Percentiles rank a stretch among this genome's conserved stretches.
Conservation (phyloP, 35 echinoderm and acorn worm species). For the Strongylocentrotus purpuratus region DNA sequence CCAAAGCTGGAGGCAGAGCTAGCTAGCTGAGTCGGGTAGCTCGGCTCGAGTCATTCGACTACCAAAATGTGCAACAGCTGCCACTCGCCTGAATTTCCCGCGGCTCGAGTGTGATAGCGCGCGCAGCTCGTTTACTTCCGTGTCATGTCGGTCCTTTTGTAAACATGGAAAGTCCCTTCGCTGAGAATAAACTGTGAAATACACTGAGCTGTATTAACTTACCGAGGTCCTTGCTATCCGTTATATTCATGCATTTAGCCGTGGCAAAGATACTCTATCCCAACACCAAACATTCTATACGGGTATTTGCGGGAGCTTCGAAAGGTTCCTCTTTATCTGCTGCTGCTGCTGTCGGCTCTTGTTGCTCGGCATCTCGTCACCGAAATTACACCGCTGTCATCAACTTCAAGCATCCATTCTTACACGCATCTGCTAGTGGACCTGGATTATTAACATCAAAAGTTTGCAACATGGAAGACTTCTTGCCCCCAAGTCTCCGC, state of each 20-base stretch:
- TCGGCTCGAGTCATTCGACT: neutral
- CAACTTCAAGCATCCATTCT: neutral
- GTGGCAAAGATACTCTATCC: neutral
- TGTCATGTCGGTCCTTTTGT: neutral
- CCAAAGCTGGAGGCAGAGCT: neutral
- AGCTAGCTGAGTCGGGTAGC: neutral
- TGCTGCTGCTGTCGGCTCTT: neutral
- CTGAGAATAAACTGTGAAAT: neutral
- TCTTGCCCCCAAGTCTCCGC: conserved; percentile 13
- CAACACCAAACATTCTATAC: neutral
- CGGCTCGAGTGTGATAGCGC: neutral
- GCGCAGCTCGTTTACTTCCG: neutral
- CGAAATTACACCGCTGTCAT: neutral
- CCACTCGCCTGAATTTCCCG: neutral
- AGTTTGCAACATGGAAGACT: conserved; percentile 19
- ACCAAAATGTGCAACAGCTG: neutral
- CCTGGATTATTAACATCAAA: neutral
- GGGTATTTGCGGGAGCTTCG: neutral
- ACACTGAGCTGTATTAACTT: too few species aligned
- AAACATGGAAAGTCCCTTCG: neutral
- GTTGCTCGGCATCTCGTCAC: neutral
- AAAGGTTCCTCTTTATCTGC: too few species aligned
- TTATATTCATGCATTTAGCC: neutral
- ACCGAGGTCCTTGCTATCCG: neutral
- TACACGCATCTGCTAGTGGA: neutral